A percentile compares a stretch with the other conserved stretches of the same genome.
phyloP scores from a whole-genome alignment of 1,140 invertebrate species.

The Drosophila novamexicana region DNA sequence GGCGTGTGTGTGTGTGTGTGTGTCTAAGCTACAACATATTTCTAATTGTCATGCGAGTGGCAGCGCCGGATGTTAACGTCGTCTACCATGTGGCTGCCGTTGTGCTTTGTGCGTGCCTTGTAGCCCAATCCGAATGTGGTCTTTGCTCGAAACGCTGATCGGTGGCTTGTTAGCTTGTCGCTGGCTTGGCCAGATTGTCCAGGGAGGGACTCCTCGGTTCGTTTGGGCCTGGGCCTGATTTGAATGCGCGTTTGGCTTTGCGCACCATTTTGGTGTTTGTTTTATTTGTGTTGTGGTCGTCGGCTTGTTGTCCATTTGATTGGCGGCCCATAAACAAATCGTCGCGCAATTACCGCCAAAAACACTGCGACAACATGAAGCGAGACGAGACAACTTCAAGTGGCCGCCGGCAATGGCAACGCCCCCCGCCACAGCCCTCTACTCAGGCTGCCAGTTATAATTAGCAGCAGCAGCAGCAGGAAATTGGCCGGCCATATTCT shows the following conservation, averaged over 20 bases:
- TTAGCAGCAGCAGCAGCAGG: conserved; percentile 30
- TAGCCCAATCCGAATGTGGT: conserved; percentile 46
- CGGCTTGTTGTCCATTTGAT: conserved; percentile 57
- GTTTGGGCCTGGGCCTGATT: conserved; percentile 66
- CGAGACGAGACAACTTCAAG: conserved; percentile 24
- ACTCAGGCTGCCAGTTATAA: conserved; percentile 12
- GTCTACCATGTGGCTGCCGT: conserved; percentile 10
- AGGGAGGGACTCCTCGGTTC: conserved; percentile 9
- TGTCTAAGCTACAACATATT: conserved; percentile 42
- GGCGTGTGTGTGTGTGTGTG: conserved; percentile 26
- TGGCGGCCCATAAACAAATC: conserved; percentile 74
- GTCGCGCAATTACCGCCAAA: conserved; percentile 58
- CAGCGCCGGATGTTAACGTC: conserved; percentile 70
- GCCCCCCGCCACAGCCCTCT: not conserved
- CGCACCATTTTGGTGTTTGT: conserved; percentile 56
- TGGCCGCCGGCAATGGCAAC: not conserved
- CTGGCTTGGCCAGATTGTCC: conserved; percentile 25
- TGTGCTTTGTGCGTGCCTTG: conserved; percentile 64
- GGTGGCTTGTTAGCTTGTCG: conserved; percentile 46
- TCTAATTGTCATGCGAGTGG: conserved; percentile 75
- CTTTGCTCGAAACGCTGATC: conserved; percentile 23
- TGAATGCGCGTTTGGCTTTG: conserved; percentile 71
- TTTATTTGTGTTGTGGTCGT: conserved; percentile 38
- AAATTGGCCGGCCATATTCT: conserved; percentile 42
- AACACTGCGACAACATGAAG: conserved; percentile 39